Base-by-base conservation (phyloP, 2,113 vertebrate species). In the Diphyllodes magnificus region DNA sequence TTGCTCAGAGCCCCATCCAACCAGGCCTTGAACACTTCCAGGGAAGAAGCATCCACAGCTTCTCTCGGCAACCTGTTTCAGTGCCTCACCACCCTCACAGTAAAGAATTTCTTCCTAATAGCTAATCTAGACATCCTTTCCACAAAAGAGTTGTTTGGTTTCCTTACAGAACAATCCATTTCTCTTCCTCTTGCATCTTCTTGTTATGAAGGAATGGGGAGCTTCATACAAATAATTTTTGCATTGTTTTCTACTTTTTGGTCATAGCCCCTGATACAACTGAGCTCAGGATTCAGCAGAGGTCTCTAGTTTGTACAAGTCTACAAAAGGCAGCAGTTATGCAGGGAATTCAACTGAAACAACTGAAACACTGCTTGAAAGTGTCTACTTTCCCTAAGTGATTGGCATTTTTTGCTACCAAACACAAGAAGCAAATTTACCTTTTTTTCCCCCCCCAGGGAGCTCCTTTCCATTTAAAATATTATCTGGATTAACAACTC, bases 361-460 rank as follows among this genome's bases (percentile, higher is more conserved):
- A 13, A 22, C 12, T 4, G 11, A 60, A 75, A 8, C 14, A 50
- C 15, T 56, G 6, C 17, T 60, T 89, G 10, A 45, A 86, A 84
- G 3, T 18, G 7, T 31, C 28, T 78, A 0, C 60, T 73, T 88
- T 83, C 24, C 69, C n/a, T 60, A 73, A 51, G 9, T 35, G 27
- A 37, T 30, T 63, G 28, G 1, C 6, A 25, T 56, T 71, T 60
- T 13, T 57, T 78, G 5, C 35, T 71, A 57, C 3, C 4, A 51
- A 89, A 53, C 19, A 40, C 7, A 75, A 47, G 31, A 81, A 85
- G 6, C 0, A 72, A 70, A 37, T 76, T 76, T 42, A 17, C 5
- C n/a, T 23, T 24, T 60, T n/a, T n/a, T 4, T 5, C 0, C 4
- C 1, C 7, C 12, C 0, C 13, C 11, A 4, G 8, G 31, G 8